Evolutionary conservation across 2,888 invertebrate species (phyloP), one percentile per base, ranked within the genome.

Genomic region (Copidosoma aretas): DNA sequence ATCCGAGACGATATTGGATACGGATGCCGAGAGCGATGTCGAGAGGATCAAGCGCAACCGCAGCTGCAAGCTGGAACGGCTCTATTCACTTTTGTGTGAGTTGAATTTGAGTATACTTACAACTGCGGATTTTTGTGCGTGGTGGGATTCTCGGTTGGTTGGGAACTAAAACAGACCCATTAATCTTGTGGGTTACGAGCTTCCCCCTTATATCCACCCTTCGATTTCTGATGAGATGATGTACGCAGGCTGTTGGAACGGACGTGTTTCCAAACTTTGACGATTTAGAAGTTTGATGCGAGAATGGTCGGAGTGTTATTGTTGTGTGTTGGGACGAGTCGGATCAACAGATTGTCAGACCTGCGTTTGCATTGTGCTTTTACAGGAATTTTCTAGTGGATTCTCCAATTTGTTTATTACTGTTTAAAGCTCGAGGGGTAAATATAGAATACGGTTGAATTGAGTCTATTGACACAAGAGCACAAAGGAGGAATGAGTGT

Each of bases 61-160:
- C 77, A 17, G 15, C 43, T 93, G 92, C 80, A 93, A 93, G 84
- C 89, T 91, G 77, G 93, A 93, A 79, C 87, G 92, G 70, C 84
- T 91, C 75, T 91, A 91, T 81, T 91, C 91, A n/a, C 85, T 91
- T 75, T 85, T 91, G 73, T 90, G 91, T 91, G 81, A 89, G 88
- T 85, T 62, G 17, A 15, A 21, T 41, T 62, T n/a, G 25, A 15
- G 10, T 8, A 10, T 46, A 24, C 51, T 25, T 46, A 46, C 15
- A 22, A 1, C 17, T 39, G 17, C 39, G 25, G 24, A 21, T 12
- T 12, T 24, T 12, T 10, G 10, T 43, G 43, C 24, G 14, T 8
- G 60, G 17, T 3, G 22, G 49, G 49, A 10, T 49, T 32, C 3
- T 32, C 4, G 32, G 32, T 32, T 8, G 32, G 8, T 32, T 8